A percentile compares a stretch with the other conserved stretches of the same genome.
Conservation (phyloP, 2,113 vertebrate genomes). For the Austrofundulus limnaeus region DNA sequence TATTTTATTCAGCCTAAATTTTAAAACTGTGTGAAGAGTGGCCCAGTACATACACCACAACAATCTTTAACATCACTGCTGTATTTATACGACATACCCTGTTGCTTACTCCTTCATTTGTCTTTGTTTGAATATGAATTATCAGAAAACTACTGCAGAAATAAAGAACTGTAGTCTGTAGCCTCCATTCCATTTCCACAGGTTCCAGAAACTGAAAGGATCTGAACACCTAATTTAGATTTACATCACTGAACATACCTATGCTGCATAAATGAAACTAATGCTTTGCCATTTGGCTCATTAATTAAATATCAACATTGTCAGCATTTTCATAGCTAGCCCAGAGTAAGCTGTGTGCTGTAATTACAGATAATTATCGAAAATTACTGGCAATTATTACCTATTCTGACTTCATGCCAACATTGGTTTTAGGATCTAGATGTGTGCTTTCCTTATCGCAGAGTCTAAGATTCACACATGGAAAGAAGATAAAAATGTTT, state of each 20-base stretch:
- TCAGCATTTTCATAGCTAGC: constrained; percentile 36
- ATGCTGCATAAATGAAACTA: constrained; percentile 18
- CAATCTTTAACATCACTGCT: not conserved
- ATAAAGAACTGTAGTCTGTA: too few species aligned
- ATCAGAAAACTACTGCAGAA: too few species aligned
- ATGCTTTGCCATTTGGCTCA: constrained; percentile 3
- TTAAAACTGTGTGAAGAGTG: not conserved
- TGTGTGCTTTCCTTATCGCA: constrained; percentile 15
- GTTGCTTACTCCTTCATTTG: too few species aligned
- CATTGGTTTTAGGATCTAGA: constrained; percentile 16
- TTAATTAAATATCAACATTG: constrained; percentile 38
- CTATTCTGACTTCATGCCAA: constrained; percentile 19
- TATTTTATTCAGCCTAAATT: not conserved
- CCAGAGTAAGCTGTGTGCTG: constrained; percentile 14
- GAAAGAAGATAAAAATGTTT: constrained; percentile 1
- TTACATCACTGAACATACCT: constrained; percentile 1
- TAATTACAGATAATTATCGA: constrained; percentile 45
- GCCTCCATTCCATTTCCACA: not conserved
- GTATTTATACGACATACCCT: too few species aligned
- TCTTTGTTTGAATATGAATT: too few species aligned
- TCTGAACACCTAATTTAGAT: constrained; percentile 2
- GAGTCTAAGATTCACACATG: not conserved
- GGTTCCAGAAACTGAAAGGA: not conserved
- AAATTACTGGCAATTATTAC: constrained; percentile 45
- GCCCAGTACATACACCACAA: not conserved